These are phyloP conservation scores for Tretioscincus oriximinensis DNA, from an alignment of 2,113 vertebrate species.

Conservation along the genomic window DNA sequence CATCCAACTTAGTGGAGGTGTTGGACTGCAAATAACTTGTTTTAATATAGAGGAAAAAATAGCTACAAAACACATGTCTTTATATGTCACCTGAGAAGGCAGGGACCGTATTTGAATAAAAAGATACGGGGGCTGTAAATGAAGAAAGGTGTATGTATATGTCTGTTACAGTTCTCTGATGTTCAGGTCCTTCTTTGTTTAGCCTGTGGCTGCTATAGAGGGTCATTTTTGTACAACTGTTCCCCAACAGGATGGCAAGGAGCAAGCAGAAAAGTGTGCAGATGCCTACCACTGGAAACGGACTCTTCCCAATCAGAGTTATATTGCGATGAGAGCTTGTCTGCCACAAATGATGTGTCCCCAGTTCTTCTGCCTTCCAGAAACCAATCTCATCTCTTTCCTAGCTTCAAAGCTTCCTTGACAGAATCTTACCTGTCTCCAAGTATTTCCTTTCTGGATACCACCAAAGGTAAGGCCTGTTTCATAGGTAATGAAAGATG, in stretches of 20 bases:
- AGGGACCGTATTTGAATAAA: no score
- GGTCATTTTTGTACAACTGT: not conserved
- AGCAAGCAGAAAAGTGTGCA: constrained; percentile 23
- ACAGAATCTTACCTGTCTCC: constrained; percentile 3
- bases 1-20: no score
- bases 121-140: no score
- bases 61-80: no score
- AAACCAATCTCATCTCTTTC: not conserved
- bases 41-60: no score
- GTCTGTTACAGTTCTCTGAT: not conserved
- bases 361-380: not conserved
- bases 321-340: not conserved
- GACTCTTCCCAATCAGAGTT: not conserved
- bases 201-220: not conserved
- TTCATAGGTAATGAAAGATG: not conserved
- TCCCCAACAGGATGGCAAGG: constrained; percentile 30
- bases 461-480: not conserved
- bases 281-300: constrained; percentile 33
- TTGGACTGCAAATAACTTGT: no score
- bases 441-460: constrained; percentile 5
- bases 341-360: not conserved
- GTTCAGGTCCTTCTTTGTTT: not conserved
- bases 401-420: not conserved
- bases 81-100: no score
- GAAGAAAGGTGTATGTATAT: not conserved